These are phyloP conservation scores for Danio choprae DNA, from an alignment of 2,797 vertebrate species.

Conservation along the genomic window DNA sequence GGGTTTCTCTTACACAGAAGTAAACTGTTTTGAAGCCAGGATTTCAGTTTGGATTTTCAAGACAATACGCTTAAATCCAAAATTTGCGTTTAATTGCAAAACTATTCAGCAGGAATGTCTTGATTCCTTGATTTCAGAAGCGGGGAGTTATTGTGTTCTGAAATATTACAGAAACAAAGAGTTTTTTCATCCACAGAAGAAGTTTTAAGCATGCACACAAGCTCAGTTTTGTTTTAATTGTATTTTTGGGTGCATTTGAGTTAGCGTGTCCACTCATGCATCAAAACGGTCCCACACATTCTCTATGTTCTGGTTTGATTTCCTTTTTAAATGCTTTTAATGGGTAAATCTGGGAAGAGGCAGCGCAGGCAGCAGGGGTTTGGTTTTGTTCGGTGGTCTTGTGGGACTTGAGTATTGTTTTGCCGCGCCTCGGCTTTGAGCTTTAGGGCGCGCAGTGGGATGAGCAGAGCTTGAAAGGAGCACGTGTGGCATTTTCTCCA, in stretches of 20 bases:
- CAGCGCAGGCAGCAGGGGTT: not conserved
- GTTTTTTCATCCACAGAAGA: not conserved
- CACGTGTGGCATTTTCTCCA: slow-evolving; percentile 1
- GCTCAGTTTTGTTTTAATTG: not conserved
- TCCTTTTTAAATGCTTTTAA: not conserved
- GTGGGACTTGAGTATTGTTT: slow-evolving; percentile 50
- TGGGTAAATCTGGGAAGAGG: slow-evolving; percentile 17
- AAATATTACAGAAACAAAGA: not conserved
- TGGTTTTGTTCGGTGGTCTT: slow-evolving; percentile 34
- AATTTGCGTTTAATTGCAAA: not conserved
- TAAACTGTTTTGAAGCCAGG: not conserved
- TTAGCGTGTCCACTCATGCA: not conserved
- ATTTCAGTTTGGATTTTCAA: not conserved
- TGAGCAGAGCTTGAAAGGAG: slow-evolving; percentile 11
- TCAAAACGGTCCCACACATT: not conserved
- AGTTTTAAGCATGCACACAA: not conserved
- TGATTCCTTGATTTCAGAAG: not conserved
- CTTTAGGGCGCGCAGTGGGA: slow-evolving; percentile 7
- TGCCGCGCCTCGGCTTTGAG: slow-evolving; percentile 15
- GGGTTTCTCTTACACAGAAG: too few relatives aligned
- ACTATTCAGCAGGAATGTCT: not conserved
- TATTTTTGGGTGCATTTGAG: not conserved
- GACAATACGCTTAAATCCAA: not conserved
- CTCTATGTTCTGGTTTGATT: not conserved
- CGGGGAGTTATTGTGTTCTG: not conserved